phyloP scores from a whole-genome alignment of 2,797 vertebrate genomes.

The Gephyroberyx darwinii region DNA sequence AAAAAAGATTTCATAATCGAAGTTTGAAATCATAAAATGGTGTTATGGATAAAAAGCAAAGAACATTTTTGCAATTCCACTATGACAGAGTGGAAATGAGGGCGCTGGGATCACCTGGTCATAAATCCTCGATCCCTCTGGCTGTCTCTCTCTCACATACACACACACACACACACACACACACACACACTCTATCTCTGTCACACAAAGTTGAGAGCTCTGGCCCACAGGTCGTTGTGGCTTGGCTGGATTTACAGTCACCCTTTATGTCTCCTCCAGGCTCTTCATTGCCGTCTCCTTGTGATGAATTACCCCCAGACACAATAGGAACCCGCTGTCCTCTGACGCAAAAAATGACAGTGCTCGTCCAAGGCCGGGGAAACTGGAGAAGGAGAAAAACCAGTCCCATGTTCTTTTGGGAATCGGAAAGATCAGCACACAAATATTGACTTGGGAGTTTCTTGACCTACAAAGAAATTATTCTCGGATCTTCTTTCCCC shows the following conservation, averaged over 20 bases:
- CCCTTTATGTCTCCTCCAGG: constrained; percentile 17
- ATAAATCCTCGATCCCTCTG: no score
- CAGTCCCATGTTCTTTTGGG: background rate
- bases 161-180: no score
- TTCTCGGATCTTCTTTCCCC: background rate
- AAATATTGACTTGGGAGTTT: constrained; percentile 10
- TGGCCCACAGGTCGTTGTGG: constrained; percentile 17
- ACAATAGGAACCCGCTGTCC: constrained; percentile 48
- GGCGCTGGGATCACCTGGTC: no score
- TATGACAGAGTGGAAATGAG: no score
- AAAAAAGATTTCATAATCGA: no score
- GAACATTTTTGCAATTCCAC: no score
- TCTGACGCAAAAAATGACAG: constrained; percentile 18
- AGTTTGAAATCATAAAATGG: no score
- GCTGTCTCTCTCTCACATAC: no score
- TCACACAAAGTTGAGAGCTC: constrained; percentile 9
- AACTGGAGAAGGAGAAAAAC: background rate
- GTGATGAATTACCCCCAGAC: constrained; percentile 51
- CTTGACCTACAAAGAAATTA: background rate
- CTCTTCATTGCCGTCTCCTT: constrained; percentile 47
- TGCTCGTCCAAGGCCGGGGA: constrained; percentile 13
- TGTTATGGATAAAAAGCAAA: no score
- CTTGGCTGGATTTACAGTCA: constrained; percentile 52
- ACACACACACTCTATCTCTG: no score
- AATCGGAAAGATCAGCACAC: background rate